Percentiles rank a stretch among this genome's conserved stretches.
Evolutionary conservation across 2,888 invertebrate genomes (phyloP).

Genomic region (Epiblema foenella): DNA sequence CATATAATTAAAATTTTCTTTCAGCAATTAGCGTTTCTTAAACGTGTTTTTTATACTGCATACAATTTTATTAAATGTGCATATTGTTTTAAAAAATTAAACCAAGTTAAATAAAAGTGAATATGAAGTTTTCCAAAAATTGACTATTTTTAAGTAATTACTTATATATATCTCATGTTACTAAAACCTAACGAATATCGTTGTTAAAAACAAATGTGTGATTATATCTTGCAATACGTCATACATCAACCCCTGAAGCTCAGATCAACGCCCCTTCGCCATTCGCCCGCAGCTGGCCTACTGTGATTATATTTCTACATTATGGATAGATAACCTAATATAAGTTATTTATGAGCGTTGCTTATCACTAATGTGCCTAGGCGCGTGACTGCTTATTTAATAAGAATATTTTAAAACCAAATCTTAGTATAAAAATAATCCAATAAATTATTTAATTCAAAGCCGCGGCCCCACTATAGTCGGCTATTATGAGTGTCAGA

Average conservation of each 20-base stretch:
- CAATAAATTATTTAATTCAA: constrained; percentile 34
- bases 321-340: constrained; percentile 71
- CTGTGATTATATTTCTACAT: constrained; percentile 48
- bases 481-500: constrained; percentile 23
- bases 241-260: neutral
- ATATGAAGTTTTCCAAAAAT: too few species aligned
- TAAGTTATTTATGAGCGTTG: constrained; percentile 69
- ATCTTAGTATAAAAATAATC: constrained; percentile 28
- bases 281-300: constrained; percentile 35
- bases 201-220: neutral
- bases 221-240: too few species aligned
- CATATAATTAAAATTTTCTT: too few species aligned
- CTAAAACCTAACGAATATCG: too few species aligned
- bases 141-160: too few species aligned
- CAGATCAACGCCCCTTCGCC: neutral
- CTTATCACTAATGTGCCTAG: constrained; percentile 70
- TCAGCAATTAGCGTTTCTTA: too few species aligned
- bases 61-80: too few species aligned
- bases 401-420: constrained; percentile 57
- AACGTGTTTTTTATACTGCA: too few species aligned
- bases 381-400: constrained; percentile 71
- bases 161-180: too few species aligned
- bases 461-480: constrained; percentile 34
- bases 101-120: too few species aligned
- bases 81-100: too few species aligned